Base-by-base conservation (phyloP, 1,140 invertebrate genomes). In the Solen grandis region DNA sequence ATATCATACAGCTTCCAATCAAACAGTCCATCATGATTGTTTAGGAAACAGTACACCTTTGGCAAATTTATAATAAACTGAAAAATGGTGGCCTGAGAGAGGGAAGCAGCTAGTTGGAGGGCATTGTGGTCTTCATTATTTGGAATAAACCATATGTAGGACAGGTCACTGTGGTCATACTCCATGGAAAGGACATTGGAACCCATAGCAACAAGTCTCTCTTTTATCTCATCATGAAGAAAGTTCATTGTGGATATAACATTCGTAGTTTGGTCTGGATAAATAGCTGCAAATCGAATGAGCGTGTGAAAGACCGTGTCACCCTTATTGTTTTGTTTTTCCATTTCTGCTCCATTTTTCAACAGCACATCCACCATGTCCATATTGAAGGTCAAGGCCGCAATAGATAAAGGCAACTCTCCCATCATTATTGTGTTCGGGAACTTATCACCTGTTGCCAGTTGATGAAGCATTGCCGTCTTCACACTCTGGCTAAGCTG, bases 391-490 rank as follows among this genome's bases (percentile, higher is more conserved):
- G 83, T 86, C 62, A 84, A 60, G 29, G 83, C 85, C 55, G 85
- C 83, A 1, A 86, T 82, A 38, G 78, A 81, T 54, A 86, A 76
- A 50, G 85, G 83, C 13, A 86, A 74, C 63, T 86, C 85, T 33
- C 85, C 85, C 85, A 86, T 86, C 85, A 86, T 84, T 10, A 86
- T 80, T 19, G 85, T 86, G 72, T 84, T 80, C 46, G 41, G 38
- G 60, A 86, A 86, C 22, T 79, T 73, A 25, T 63, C 35, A 0
- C 83, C 85, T 2, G 83, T 82, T 14, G 85, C 85, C 33, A 57
- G 27, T 29, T 46, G 57, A 29, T 68, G 62, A 19, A 83, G 76
- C 3, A 81, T 33, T n/a, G 55, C 57, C 33, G 50, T 69, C 22
- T 46, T 55, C 2, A 72, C 55, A 52, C 62, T 50, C 50, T 77